These are phyloP conservation scores for Drosophila sordidapex DNA, from an alignment of 2,888 invertebrate species.

Conservation along the genomic window DNA sequence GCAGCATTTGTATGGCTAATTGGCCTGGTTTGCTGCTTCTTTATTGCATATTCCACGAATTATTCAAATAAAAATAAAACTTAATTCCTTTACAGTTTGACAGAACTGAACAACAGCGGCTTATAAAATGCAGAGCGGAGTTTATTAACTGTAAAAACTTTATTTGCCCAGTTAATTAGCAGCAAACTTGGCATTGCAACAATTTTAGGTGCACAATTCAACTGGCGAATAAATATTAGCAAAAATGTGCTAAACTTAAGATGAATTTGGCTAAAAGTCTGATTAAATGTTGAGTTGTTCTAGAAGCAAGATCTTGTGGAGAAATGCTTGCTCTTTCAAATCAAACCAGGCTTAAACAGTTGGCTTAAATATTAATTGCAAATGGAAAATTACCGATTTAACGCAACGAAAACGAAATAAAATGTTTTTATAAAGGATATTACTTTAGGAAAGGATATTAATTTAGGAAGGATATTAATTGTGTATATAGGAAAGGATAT, in stretches of 20 bases:
- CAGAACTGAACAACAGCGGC: not conserved
- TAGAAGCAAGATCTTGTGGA: not conserved
- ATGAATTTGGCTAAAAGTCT: not conserved
- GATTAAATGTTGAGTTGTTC: not conserved
- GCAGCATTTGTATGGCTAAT: not conserved
- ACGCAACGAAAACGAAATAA: too few species aligned
- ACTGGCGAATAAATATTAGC: fast-evolving
- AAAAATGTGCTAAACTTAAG: not conserved
- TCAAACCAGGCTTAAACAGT: too few species aligned
- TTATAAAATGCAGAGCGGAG: not conserved
- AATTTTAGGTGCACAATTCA: not conserved
- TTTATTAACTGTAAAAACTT: not conserved
- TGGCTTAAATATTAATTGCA: not conserved
- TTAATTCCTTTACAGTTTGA: not conserved
- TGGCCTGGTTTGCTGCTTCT: not conserved
- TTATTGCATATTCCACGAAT: not conserved
- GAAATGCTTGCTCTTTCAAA: not conserved
- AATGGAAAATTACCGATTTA: too few species aligned
- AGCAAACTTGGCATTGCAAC: not conserved
- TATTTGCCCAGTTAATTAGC: not conserved
- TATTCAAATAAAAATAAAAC: not conserved
- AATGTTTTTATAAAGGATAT: too few species aligned
- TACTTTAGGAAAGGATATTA: too few species aligned
- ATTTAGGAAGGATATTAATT: too few species aligned
- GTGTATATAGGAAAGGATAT: too few species aligned